Evolutionary conservation across 2,888 invertebrate species (phyloP), one percentile per base, ranked within the genome.

Genomic region (Drosophila affinis): DNA sequence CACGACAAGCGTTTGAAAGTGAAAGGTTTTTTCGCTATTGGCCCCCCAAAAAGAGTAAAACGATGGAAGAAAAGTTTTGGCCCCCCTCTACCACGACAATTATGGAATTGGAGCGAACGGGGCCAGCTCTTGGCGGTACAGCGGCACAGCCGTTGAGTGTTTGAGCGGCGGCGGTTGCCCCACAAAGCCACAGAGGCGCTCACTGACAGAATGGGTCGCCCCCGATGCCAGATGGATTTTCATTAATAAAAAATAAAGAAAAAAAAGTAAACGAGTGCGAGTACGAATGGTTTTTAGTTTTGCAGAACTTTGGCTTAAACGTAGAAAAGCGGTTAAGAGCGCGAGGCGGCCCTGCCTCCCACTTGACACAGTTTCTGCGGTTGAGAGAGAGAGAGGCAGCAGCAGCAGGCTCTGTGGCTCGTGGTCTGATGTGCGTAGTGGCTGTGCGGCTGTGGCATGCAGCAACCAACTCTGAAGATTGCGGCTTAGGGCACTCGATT

Each of bases 361-460:
- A 72, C 75, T 72, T 72, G 71, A 72, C 71, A 72, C 72, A 69
- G 72, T 53, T 69, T 49, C 9, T 44, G 72, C 34, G 68, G 72
- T 45, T 61, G 53, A 52, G 71, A 27, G 34, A 49, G n/a, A 39
- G 39, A 39, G 39, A 39, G 34, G 6, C 14, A 14, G 14, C 6
- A 39, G 39, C 14, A 39, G 34, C 49, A 67, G 52, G 14, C 39
- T 27, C 53, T 17, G 64, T 54, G 69, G 64, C 34, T 67, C 48
- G 48, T 34, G 27, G 27, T 62, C 10, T 21, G 61, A 9, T 18
- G 21, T 24, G 17, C 18, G 21, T 21, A 47, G 7, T 14, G 58
- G 57, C 17, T 9, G 45, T 21, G 59, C 54, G 39, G 59, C 45
- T 53, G 24, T n/a, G n/a, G 39, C 39, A 14, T 39, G 39, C 39